Evolutionary conservation across 2,888 invertebrate species (phyloP).

Genomic region (Fragum whitleyi): DNA sequence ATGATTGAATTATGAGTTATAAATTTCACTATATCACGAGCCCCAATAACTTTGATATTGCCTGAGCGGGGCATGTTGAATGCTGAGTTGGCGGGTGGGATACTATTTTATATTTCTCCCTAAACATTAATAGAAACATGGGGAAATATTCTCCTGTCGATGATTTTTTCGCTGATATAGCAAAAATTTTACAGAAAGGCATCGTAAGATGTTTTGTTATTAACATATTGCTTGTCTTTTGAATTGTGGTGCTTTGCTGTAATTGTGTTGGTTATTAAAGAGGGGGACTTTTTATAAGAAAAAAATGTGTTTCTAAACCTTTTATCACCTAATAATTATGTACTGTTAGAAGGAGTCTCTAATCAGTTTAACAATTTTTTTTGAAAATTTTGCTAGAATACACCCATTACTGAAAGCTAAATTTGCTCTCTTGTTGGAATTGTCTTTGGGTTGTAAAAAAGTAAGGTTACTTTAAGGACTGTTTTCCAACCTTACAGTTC

Average conservation of each 20-base stretch:
- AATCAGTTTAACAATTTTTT: neutral
- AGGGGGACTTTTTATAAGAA: no score
- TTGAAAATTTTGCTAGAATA: neutral
- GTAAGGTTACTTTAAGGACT: no score
- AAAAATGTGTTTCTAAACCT: no score
- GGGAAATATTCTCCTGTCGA: neutral
- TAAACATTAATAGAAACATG: neutral
- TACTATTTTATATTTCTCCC: neutral
- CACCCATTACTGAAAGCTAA: neutral
- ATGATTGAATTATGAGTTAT: no score
- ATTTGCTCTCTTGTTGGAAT: neutral
- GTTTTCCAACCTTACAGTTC: no score
- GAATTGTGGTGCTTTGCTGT: no score
- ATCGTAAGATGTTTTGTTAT: neutral
- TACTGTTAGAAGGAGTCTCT: neutral
- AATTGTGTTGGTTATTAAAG: no score
- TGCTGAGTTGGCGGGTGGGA: no score
- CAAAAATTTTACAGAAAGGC: neutral
- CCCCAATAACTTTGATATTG: no score
- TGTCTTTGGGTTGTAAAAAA: no score
- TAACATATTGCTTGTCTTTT: neutral
- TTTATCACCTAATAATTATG: no score
- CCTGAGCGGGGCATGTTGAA: neutral
- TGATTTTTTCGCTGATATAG: neutral
- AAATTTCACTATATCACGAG: no score